These are phyloP conservation scores for Gorsachius magnificus DNA, from an alignment of 2,797 vertebrate genomes.

Conservation along the genomic window DNA sequence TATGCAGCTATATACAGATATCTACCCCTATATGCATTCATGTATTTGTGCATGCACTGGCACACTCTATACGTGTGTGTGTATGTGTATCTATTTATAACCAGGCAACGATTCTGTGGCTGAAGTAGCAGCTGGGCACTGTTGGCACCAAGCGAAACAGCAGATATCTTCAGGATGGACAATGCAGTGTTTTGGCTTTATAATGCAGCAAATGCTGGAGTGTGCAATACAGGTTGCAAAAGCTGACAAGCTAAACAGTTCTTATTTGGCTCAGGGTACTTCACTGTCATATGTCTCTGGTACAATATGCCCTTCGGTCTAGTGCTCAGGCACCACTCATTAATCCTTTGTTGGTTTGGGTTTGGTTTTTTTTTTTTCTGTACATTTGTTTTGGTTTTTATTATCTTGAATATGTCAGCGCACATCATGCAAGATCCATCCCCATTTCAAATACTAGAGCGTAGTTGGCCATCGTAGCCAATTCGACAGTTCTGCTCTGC, in stretches of 20 bases:
- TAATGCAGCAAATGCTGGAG: constrained; percentile 7
- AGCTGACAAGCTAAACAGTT: constrained; percentile 7
- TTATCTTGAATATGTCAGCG: background rate
- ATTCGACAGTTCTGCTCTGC: background rate
- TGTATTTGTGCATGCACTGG: accelerated
- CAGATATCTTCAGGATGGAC: background rate
- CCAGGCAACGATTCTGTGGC: background rate
- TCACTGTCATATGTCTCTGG: constrained; percentile 8
- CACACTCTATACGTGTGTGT: accelerated
- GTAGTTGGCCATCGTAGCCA: background rate
- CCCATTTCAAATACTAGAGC: background rate
- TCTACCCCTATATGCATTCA: accelerated
- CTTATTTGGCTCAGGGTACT: constrained; percentile 59
- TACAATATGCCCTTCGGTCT: background rate
- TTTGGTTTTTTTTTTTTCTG: background rate
- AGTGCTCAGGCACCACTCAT: background rate
- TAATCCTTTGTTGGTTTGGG: background rate
- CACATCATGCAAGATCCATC: background rate
- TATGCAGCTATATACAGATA: background rate
- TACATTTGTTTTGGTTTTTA: background rate
- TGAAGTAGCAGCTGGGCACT: background rate
- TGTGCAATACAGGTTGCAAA: constrained; percentile 41
- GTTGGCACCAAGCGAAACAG: background rate
- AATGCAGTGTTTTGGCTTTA: background rate
- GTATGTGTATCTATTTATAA: background rate